Evolutionary conservation across 1,140 invertebrate species (phyloP).

Genomic region (Thrips palmi): DNA sequence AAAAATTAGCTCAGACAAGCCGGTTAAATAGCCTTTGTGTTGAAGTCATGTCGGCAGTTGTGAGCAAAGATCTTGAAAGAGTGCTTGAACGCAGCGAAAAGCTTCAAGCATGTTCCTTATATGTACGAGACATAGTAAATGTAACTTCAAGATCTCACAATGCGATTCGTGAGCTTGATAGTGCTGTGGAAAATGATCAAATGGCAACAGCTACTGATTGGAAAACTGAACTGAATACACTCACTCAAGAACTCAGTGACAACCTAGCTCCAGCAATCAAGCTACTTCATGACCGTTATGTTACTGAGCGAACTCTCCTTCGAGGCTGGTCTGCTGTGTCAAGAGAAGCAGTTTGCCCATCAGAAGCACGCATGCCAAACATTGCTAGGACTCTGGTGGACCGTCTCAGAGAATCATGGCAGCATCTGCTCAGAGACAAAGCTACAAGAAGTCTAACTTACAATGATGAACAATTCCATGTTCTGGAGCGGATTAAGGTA

Average conservation of each 20-base stretch:
- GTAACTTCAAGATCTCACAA: slow-evolving; percentile 16
- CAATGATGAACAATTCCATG: slow-evolving; percentile 87
- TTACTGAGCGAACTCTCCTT: slow-evolving; percentile 33
- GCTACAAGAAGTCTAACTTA: slow-evolving; percentile 67
- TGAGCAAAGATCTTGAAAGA: slow-evolving; percentile 31
- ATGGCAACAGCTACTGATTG: slow-evolving; percentile 21
- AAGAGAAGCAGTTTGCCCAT: slow-evolving; percentile 42
- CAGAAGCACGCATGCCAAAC: slow-evolving; percentile 40
- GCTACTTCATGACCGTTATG: slow-evolving; percentile 35
- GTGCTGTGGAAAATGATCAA: slow-evolving; percentile 10
- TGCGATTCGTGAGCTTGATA: no score
- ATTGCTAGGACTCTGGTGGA: slow-evolving; percentile 56
- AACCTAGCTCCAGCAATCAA: slow-evolving; percentile 30
- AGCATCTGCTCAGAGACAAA: slow-evolving; percentile 70
- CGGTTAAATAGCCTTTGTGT: slow-evolving; percentile 45
- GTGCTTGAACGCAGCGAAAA: slow-evolving; percentile 29
- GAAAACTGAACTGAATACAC: slow-evolving; percentile 24
- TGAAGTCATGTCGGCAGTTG: slow-evolving; percentile 37
- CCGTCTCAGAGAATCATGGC: slow-evolving; percentile 74
- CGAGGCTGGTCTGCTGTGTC: slow-evolving; percentile 57
- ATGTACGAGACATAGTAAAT: slow-evolving; percentile 25
- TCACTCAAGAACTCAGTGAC: slow-evolving; percentile 24
- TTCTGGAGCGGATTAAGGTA: slow-evolving; percentile 60
- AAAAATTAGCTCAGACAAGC: slow-evolving; percentile 40
- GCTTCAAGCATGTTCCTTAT: slow-evolving; percentile 27